These are phyloP conservation scores for Vanessa atalanta DNA, from an alignment of 1,140 invertebrate species.

Conservation along the genomic window DNA sequence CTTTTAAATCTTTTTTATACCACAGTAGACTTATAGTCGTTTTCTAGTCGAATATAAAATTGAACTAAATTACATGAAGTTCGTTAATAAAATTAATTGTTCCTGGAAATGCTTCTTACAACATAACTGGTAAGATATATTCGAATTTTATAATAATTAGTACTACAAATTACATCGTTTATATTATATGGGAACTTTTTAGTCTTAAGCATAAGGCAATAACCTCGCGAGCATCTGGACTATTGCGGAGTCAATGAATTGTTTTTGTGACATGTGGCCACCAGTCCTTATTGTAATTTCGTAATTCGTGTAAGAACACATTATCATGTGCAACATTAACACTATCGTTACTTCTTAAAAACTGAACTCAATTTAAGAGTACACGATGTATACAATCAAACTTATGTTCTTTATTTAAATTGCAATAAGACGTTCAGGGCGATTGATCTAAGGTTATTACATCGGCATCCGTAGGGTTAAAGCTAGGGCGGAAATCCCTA, in stretches of 20 bases:
- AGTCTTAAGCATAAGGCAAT: constrained; percentile 49
- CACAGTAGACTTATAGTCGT: constrained; percentile 24
- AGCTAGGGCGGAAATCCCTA: constrained; percentile 51
- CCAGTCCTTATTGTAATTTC: constrained; percentile 50
- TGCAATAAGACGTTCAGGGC: constrained; percentile 11
- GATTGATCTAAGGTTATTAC: constrained; percentile 58
- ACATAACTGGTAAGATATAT: constrained; percentile 34
- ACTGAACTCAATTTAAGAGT: background rate
- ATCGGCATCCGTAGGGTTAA: constrained; percentile 52
- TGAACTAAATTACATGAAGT: constrained; percentile 5
- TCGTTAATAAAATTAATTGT: background rate
- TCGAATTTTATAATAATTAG: constrained; percentile 1
- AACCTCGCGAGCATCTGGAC: constrained; percentile 69
- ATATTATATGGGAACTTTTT: background rate
- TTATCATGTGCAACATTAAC: no score
- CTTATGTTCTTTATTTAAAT: background rate
- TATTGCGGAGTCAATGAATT: constrained; percentile 59
- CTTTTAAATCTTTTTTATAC: constrained; percentile 52
- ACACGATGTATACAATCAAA: background rate
- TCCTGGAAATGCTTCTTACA: constrained; percentile 2
- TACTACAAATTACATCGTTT: background rate
- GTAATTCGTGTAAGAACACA: background rate
- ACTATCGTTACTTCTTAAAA: background rate
- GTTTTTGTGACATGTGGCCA: constrained; percentile 67
- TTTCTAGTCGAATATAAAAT: constrained; percentile 25